phyloP scores from a whole-genome alignment of 2,797 vertebrate species.

The Clarias fuscus region DNA sequence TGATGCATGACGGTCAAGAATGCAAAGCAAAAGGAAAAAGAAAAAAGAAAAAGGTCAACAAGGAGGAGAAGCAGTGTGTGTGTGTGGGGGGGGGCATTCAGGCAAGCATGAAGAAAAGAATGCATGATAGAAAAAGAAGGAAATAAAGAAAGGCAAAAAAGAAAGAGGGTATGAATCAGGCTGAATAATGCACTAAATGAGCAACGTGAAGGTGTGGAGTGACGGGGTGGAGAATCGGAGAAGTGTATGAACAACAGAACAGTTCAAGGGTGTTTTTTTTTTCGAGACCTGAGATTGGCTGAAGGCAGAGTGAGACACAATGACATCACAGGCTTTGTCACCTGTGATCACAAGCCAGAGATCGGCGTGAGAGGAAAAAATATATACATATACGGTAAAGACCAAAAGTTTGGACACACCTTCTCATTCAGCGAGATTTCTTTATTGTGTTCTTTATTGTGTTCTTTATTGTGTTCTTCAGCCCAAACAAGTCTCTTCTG shows the following conservation, averaged over 20 bases:
- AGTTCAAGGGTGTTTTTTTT: neutral
- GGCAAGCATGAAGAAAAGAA: constrained; percentile 3
- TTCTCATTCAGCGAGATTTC: too few relatives aligned
- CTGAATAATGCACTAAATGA: neutral
- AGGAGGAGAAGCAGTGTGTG: neutral
- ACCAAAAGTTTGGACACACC: too few relatives aligned
- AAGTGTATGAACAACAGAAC: neutral
- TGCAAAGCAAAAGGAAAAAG: neutral
- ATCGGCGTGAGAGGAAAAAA: neutral
- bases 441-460: too few relatives aligned
- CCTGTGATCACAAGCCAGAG: neutral
- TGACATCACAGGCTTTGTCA: neutral
- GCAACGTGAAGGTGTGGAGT: neutral
- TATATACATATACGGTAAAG: too few relatives aligned
- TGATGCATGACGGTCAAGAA: constrained; percentile 18
- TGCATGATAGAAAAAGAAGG: neutral
- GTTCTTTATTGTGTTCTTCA: too few relatives aligned
- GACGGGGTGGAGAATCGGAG: neutral
- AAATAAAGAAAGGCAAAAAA: neutral
- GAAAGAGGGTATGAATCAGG: neutral
- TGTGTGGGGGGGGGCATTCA: neutral
- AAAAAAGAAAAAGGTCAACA: too few relatives aligned
- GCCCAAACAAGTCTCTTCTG: too few relatives aligned
- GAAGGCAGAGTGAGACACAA: neutral
- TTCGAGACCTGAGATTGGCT: neutral